phyloP scores from a whole-genome alignment of 2,888 invertebrate genomes.

The Papilio elwesi region DNA sequence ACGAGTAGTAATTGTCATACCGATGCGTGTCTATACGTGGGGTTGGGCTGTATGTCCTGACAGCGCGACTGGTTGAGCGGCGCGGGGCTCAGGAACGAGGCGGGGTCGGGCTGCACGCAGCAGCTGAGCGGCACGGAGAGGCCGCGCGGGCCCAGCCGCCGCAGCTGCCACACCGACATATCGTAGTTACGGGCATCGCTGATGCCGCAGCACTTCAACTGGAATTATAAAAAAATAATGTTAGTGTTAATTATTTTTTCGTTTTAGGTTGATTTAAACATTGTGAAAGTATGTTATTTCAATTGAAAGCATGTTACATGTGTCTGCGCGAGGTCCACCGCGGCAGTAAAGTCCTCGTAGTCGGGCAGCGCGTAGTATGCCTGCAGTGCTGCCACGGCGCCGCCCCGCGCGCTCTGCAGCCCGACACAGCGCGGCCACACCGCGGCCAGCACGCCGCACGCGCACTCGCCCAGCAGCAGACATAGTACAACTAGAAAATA shows the following conservation, averaged over 20 bases:
- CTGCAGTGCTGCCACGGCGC: slow-evolving; percentile 89
- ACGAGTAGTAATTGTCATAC: slow-evolving; percentile 64
- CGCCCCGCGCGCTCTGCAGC: slow-evolving; percentile 86
- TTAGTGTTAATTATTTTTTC: neutral
- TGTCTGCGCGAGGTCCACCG: slow-evolving; percentile 91
- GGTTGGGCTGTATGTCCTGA: slow-evolving; percentile 86
- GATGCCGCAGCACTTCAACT: slow-evolving; percentile 93
- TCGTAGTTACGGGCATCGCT: slow-evolving; percentile 91
- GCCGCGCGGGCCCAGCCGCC: slow-evolving; percentile 88
- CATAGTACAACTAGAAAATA: slow-evolving; percentile 89
- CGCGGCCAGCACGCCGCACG: slow-evolving; percentile 87
- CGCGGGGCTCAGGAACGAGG: slow-evolving; percentile 89
- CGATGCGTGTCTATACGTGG: slow-evolving; percentile 84
- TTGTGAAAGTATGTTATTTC: no score
- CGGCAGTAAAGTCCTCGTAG: slow-evolving; percentile 89
- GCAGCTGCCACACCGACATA: slow-evolving; percentile 91
- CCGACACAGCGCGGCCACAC: slow-evolving; percentile 92
- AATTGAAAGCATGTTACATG: slow-evolving; percentile 52
- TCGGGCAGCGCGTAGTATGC: slow-evolving; percentile 91
- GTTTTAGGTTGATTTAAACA: no score
- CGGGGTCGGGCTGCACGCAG: slow-evolving; percentile 85
- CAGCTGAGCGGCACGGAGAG: slow-evolving; percentile 88
- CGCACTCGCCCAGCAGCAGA: slow-evolving; percentile 88
- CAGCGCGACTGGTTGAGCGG: slow-evolving; percentile 89
- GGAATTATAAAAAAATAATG: slow-evolving; percentile 47